These are phyloP conservation scores for Erebia palarica DNA, from an alignment of 2,888 invertebrate species.

Conservation along the genomic window DNA sequence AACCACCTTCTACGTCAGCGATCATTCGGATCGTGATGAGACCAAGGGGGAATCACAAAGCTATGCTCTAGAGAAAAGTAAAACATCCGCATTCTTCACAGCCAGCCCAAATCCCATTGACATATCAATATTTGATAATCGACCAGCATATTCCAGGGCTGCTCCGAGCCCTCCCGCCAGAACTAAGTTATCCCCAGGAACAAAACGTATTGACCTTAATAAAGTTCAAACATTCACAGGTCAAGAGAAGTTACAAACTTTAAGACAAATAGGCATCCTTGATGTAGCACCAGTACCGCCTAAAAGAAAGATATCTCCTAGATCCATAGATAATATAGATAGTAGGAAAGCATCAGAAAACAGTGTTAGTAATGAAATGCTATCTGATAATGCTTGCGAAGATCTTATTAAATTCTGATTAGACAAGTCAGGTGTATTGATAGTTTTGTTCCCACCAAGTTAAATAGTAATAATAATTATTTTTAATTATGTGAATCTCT, in stretches of 20 bases:
- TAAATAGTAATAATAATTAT: slow-evolving; percentile 16
- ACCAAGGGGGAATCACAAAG: slow-evolving; percentile 47
- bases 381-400: slow-evolving; percentile 50
- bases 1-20: slow-evolving; percentile 68
- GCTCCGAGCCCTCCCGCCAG: slow-evolving; percentile 77
- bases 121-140: slow-evolving; percentile 69
- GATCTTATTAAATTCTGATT: slow-evolving; percentile 74
- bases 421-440: slow-evolving; percentile 22
- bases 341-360: slow-evolving; percentile 38
- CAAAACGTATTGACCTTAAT: slow-evolving; percentile 50
- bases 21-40: slow-evolving; percentile 44
- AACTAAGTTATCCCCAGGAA: slow-evolving; percentile 64
- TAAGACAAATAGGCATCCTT: slow-evolving; percentile 63
- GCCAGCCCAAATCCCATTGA: slow-evolving; percentile 56
- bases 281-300: slow-evolving; percentile 68
- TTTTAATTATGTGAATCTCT: slow-evolving; percentile 21
- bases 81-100: slow-evolving; percentile 65
- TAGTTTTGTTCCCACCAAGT: slow-evolving; percentile 43
- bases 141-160: slow-evolving; percentile 65
- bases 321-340: slow-evolving; percentile 40
- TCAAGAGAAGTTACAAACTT: slow-evolving; percentile 51
- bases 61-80: slow-evolving; percentile 68
- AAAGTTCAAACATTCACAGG: slow-evolving; percentile 54
- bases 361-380: neutral
- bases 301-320: slow-evolving; percentile 69